Base-by-base conservation (phyloP, 1,140 invertebrate genomes). In the Holotrichia oblita region DNA sequence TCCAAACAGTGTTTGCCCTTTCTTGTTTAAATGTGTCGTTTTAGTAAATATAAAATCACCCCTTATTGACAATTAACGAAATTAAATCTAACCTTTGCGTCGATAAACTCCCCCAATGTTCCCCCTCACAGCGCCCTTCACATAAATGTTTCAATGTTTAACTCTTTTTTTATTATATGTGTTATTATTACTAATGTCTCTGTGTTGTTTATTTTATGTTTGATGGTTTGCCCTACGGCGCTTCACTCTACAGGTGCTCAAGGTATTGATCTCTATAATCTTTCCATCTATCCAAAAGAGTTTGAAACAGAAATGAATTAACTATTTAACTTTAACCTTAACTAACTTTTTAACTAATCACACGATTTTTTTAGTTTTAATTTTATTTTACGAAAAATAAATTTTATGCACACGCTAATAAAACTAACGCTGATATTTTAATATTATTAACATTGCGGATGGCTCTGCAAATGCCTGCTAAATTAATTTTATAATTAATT, bases 241-340 rank as follows among this genome's bases (percentile, higher is more conserved):
- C 84, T 84, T 86, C 85, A 82, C 80, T 84, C 85, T 84, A 83
- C 84, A 93, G 92, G 92, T 93, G 90, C 91, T 93, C 89, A 93
- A 93, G 92, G 92, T 93, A 93, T 90, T 85, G 83, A 81, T 83
- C 80, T 79, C 78, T 59, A 55, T 55, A 55, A 14, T 55, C 78
- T 78, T 79, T 81, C 81, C 79, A 80, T 82, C 75, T 77, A 55
- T 81, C 48, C 48, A 17, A 55, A 34, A 34, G 48, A 55, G 4
- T 55, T 55, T 55, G n/a, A n/a, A n/a, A n/a, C 48, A 17, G 48
- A 55, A n/a, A 17, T 55, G 14, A 55, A 17, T 17, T 14, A 55
- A 55, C n/a, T 14, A 17, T 55, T 55, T n/a, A n/a, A 48, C n/a
- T 55, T 55, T 55, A 17, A 14, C 48, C 48, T 55, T 34, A n/a